Base-by-base conservation (phyloP, 2,888 invertebrate species). In the Choreutis nemorana region DNA sequence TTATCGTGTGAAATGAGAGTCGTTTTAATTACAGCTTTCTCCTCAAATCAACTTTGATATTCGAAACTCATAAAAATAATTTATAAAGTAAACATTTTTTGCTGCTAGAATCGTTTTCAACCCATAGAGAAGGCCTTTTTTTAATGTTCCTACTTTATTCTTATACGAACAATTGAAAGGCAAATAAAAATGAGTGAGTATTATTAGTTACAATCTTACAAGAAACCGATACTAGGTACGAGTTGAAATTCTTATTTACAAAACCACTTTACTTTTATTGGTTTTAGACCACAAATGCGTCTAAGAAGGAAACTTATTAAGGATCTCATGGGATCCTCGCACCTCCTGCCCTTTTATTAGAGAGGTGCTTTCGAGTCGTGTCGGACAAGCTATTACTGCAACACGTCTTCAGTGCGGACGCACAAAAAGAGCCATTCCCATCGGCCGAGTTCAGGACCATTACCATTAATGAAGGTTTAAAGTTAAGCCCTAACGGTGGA, bases 11-110 rank as follows among this genome's bases (percentile, higher is more conserved):
- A 57, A 63, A 64, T 61, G 52, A 55, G 59, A 66, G 58, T 44
- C 44, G 49, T 63, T 66, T 65, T 70, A 73, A 71, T 72, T 67
- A 65, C 52, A 50, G 54, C 70, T 72, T 70, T 70, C 70, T 61
- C 61, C 52, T 50, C 49, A 44, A 50, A 48, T 50, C 51, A 46
- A 50, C 53, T 48, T 42, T 45, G 41, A 45, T 48, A 39, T 39
- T 37, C 39, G 40, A 31, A n/a, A n/a, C n/a, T n/a, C n/a, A n/a
- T n/a, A n/a, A n/a, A n/a, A n/a, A n/a, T n/a, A n/a, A n/a, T n/a
- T n/a, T n/a, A n/a, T n/a, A n/a, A n/a, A n/a, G n/a, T n/a, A n/a
- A n/a, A n/a, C n/a, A n/a, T n/a, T n/a, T n/a, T n/a, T n/a, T n/a
- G n/a, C n/a, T n/a, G n/a, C n/a, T n/a, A n/a, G n/a, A n/a, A n/a